Base-by-base conservation (phyloP, 2,888 invertebrate genomes). In the Rhyacophila evoluta region DNA sequence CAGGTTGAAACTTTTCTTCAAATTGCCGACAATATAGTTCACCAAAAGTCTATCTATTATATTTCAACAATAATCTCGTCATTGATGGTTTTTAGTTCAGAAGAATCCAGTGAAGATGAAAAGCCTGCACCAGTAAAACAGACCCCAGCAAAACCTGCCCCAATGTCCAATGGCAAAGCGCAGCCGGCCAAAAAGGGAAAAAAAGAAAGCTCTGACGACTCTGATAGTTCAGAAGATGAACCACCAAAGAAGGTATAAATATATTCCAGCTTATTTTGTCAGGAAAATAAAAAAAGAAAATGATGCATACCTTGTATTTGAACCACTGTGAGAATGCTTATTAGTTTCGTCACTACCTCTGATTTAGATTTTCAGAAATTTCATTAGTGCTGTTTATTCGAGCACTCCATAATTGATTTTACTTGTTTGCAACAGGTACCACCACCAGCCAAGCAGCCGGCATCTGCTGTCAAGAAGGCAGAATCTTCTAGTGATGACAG, bases 401-500 rank as follows among this genome's bases (percentile, higher is more conserved):
- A 8, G 12, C 2, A n/a, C 36, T 69, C 33, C 19, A 27, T 11
- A 36, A 12, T 37, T n/a, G 27, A 68, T 36, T 55, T 3, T n/a
- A 72, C 5, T 15, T 10, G 15, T 25, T 2, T 29, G n/a, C n/a
- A 12, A 37, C 10, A 72, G 72, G 72, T 19, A 28, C 38, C 68
- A 6, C 12, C 33, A 11, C 68, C 28, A 15, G 38, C 28, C 3
- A 75, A 55, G 74, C 78, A 38, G 12, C n/a, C 68, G 1, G 68
- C 75, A 19, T 12, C 83, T 33, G 78, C 84, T 69, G 81, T 84
- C 37, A 85, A 84, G 81, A 86, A 87, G 82, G 85, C 86, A 41
- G 86, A 86, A 6, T 86, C 86, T 10, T 87, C 88, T 80, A 87
- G 88, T 25, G 86, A 87, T 41, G 85, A 85, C 68, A 87, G 87